These are phyloP conservation scores for Chaetorhynchus papuensis DNA, from an alignment of 2,113 vertebrate species.

Conservation along the genomic window DNA sequence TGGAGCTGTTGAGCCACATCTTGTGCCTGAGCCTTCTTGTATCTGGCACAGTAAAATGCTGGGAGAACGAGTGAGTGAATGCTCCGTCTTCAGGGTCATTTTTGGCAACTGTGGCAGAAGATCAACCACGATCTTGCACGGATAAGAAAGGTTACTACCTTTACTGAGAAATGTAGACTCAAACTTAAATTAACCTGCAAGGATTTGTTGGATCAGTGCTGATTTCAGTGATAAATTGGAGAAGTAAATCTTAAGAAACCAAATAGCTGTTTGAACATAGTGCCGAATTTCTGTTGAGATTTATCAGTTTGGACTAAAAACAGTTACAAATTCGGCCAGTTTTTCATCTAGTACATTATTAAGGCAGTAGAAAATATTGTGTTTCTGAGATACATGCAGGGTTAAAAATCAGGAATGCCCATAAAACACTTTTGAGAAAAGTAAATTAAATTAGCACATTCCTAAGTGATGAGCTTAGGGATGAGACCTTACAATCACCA, in stretches of 20 bases:
- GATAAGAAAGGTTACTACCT: not conserved
- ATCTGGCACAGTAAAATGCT: not conserved
- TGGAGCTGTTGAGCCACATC: not conserved
- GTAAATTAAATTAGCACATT: not conserved
- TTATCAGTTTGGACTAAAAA: not conserved
- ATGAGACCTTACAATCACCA: not conserved
- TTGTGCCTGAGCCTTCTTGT: not conserved
- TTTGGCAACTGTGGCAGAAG: not conserved
- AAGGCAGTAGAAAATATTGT: not conserved
- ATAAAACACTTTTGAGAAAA: not conserved
- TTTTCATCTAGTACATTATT: not conserved
- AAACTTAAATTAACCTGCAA: not conserved
- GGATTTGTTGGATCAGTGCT: not conserved
- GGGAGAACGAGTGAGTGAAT: not conserved
- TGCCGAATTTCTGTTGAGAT: not conserved
- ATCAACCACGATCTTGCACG: not conserved
- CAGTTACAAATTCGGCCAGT: not conserved
- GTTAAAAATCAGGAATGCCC: not conserved
- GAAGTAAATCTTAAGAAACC: not conserved
- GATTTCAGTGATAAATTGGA: not conserved
- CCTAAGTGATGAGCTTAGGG: not conserved
- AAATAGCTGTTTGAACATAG: not conserved
- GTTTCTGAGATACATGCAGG: not conserved
- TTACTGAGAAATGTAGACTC: not conserved
- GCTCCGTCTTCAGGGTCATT: not conserved